phyloP scores from a whole-genome alignment of 2,888 invertebrate genomes.

The Andrena praecox region DNA sequence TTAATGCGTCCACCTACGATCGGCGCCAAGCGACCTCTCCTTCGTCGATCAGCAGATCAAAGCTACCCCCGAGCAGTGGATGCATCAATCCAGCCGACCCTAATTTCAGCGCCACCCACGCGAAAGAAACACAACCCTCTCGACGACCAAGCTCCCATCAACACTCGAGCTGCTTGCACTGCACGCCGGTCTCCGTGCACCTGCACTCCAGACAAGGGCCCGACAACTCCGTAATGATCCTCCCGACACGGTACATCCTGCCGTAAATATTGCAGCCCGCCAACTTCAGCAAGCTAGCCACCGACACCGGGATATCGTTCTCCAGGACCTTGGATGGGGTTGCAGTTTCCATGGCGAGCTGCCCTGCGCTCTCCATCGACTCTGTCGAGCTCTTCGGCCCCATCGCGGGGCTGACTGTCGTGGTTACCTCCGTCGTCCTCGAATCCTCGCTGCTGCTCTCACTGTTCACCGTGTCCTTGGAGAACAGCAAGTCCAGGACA shows the following conservation, averaged over 20 bases:
- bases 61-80: too few relatives aligned
- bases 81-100: constrained; percentile 23
- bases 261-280: constrained; percentile 97
- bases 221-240: constrained; percentile 93
- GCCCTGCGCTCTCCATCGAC: constrained; percentile 21
- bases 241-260: constrained; percentile 93
- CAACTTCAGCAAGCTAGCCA: constrained; percentile 89
- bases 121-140: constrained; percentile 20
- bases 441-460: constrained; percentile 74
- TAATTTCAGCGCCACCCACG: constrained; percentile 5
- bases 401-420: constrained; percentile 15
- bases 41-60: too few relatives aligned
- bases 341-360: constrained; percentile 47
- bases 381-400: not conserved
- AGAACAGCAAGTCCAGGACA: constrained; percentile 88
- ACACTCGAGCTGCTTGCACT: constrained; percentile 90
- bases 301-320: constrained; percentile 78
- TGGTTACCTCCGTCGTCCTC: not conserved
- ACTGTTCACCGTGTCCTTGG: constrained; percentile 66
- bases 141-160: constrained; percentile 72
- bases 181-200: constrained; percentile 94
- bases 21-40: too few relatives aligned
- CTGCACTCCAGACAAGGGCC: constrained; percentile 93
- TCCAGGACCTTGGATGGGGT: constrained; percentile 69
- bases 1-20: too few relatives aligned